These are phyloP conservation scores for Platalea minor DNA, from an alignment of 2,797 vertebrate species.

Conservation along the genomic window DNA sequence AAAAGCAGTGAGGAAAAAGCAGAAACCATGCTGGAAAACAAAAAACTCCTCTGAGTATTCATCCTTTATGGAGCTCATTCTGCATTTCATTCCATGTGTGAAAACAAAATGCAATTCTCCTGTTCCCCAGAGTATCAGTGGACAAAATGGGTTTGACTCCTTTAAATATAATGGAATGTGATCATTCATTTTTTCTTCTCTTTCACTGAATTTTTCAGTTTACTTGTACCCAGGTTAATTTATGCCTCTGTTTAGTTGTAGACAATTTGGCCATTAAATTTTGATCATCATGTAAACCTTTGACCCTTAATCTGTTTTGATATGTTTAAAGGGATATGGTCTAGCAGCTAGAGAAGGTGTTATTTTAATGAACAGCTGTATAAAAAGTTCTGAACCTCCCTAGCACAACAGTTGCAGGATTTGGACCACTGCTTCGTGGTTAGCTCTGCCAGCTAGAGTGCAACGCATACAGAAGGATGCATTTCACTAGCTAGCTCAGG, in stretches of 20 bases:
- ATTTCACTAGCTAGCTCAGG: background rate
- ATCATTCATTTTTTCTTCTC: background rate
- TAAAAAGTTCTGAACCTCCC: background rate
- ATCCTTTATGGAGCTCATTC: background rate
- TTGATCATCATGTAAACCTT: background rate
- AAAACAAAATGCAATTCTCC: conserved; percentile 39
- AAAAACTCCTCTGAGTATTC: conserved; percentile 55
- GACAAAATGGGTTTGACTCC: background rate
- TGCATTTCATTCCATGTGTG: conserved; percentile 39
- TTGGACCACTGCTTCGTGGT: background rate
- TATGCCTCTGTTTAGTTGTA: background rate
- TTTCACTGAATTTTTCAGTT: background rate
- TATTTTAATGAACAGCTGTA: background rate
- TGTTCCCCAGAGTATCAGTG: conserved; percentile 16
- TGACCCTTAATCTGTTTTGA: background rate
- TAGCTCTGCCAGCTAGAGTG: background rate
- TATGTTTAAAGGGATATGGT: background rate
- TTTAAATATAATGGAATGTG: background rate
- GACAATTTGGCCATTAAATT: background rate
- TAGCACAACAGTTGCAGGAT: background rate
- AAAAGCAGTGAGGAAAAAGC: conserved; percentile 21
- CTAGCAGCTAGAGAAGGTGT: background rate
- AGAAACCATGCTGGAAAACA: background rate
- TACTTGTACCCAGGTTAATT: background rate
- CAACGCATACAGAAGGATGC: background rate